Base-by-base conservation (phyloP, 2,888 invertebrate genomes). In the Polietes domitor region DNA sequence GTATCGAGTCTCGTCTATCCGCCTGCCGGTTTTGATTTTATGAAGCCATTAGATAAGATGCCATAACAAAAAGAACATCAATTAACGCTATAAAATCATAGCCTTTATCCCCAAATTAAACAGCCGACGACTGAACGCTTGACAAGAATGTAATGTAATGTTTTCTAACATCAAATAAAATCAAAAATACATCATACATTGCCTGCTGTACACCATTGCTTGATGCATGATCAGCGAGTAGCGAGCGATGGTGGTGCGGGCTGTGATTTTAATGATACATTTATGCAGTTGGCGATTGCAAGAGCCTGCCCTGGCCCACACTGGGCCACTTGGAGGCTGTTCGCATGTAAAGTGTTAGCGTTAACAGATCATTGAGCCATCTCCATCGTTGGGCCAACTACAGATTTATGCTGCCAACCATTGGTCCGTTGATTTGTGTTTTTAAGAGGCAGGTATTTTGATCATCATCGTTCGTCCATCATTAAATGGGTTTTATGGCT, bases 11-110 rank as follows among this genome's bases (percentile, higher is more conserved):
- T n/a, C 4, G n/a, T 47, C n/a, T 6, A 2, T 47, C 47, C 24
- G 26, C 15, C 28, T 61, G 61, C 0, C 17, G 61, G 15, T 58
- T 17, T n/a, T 41, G 65, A 75, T 74, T 88, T 88, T 88, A 88
- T 87, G 85, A 73, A 85, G 86, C 78, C 87, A 86, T 87, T 87
- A 87, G 88, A 89, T 88, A 86, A 87, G 87, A 88, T 88, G 89
- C 88, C 89, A 88, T 88, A 89, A 89, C 88, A 88, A 21, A 24
- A 88, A 88, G 86, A 88, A 88, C 86, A 86, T 86, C 90, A 89
- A 89, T 89, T 89, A 90, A 89, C 88, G 88, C 85, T 85, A 85
- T 87, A 86, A 88, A 88, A 87, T 88, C 32, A 87, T 85, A 74
- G 53, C 53, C 77, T 71, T 80, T 80, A 26, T 77, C 77, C 75